A percentile compares a stretch with the other conserved stretches of the same genome.
phyloP scores from a whole-genome alignment of 2,113 vertebrate genomes.

The Ameiurus melas region DNA sequence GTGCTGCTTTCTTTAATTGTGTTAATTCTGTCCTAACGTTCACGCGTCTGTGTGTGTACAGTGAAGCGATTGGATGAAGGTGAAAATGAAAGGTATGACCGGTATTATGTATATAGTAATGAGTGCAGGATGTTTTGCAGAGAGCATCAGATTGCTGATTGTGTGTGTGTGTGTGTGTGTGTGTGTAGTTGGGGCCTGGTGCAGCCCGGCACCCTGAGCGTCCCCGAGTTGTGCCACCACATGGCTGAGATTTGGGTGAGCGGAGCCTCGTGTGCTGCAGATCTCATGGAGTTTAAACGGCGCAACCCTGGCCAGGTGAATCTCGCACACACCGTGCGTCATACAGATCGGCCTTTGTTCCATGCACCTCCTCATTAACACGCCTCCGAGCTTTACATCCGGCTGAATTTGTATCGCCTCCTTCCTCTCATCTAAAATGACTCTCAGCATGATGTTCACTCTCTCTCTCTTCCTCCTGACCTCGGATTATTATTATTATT shows the following conservation, averaged over 20 bases:
- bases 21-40: neutral
- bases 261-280: conserved; percentile 72
- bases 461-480: no score
- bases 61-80: conserved; percentile 73
- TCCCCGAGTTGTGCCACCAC: conserved; percentile 90
- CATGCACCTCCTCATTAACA: no score
- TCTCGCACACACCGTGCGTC: no score
- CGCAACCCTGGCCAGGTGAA: conserved; percentile 91
- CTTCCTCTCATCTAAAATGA: no score
- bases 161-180: conserved; percentile 12
- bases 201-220: conserved; percentile 87
- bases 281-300: conserved; percentile 82
- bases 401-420: no score
- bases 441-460: no score
- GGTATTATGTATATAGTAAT: neutral
- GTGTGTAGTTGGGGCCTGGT: conserved; percentile 86
- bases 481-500: no score
- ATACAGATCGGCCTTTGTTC: neutral
- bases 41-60: conserved; percentile 48
- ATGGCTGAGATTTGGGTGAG: conserved; percentile 90
- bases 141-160: neutral
- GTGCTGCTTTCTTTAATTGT: neutral
- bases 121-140: neutral
- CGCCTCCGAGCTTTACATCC: no score
- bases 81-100: conserved; percentile 90